Conservation (phyloP, 2,888 invertebrate genomes). For the Pelosia muscerda region DNA sequence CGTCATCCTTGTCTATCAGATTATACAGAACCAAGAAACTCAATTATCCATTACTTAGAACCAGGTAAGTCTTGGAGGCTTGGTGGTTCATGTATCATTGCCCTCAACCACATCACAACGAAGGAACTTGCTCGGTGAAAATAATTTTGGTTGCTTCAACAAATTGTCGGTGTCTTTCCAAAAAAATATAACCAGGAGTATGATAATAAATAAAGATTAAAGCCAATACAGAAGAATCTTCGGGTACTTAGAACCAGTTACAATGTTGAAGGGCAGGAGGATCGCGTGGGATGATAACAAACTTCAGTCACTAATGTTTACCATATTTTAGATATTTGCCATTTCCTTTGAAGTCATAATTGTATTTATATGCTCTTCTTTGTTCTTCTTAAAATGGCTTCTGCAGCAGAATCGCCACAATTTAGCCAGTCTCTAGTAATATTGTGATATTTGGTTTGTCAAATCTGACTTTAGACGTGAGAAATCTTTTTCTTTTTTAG, state of each 20-base stretch:
- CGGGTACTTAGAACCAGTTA: not conserved
- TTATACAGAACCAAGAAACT: too few relatives aligned
- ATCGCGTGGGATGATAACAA: not conserved
- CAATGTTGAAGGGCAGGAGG: not conserved
- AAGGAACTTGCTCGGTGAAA: too few relatives aligned
- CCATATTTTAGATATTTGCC: not conserved
- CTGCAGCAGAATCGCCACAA: too few relatives aligned
- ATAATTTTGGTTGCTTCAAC: too few relatives aligned
- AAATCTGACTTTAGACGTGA: not conserved
- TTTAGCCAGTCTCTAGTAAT: too few relatives aligned
- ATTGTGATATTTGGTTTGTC: not conserved
- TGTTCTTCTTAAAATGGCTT: too few relatives aligned
- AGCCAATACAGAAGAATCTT: too few relatives aligned
- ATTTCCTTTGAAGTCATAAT: not conserved
- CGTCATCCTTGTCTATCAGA: too few relatives aligned
- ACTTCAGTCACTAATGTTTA: not conserved
- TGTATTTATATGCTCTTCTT: not conserved
- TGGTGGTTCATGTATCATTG: not conserved
- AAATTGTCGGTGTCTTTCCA: too few relatives aligned
- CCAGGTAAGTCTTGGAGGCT: not conserved
- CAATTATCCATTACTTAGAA: not conserved
- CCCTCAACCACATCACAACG: too few relatives aligned
- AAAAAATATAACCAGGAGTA: too few relatives aligned
- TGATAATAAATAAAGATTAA: too few relatives aligned
- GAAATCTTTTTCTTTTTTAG: not conserved